These are phyloP conservation scores for Ursus arctos DNA, from an alignment of 2,113 vertebrate genomes.

Conservation along the genomic window DNA sequence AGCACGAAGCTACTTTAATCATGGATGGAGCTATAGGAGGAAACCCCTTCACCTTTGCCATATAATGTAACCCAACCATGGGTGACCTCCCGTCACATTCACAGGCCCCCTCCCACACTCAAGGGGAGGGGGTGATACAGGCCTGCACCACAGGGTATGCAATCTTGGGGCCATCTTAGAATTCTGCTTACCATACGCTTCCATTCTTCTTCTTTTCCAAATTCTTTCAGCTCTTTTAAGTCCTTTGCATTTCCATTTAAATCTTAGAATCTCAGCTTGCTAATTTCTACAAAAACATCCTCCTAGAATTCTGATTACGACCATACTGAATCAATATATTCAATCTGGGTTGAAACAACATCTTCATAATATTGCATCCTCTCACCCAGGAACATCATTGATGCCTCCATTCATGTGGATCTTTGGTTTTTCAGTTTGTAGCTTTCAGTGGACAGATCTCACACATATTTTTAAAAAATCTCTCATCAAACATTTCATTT, in stretches of 20 bases:
- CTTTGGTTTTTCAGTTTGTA: background rate
- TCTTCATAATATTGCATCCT: constrained; percentile 4
- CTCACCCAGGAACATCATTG: background rate
- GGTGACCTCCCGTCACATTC: no score
- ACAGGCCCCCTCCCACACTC: background rate
- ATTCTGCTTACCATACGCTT: background rate
- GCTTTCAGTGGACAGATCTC: background rate
- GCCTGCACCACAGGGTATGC: background rate
- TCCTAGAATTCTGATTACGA: constrained; percentile 27
- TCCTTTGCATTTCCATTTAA: constrained; percentile 33
- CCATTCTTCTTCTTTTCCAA: background rate
- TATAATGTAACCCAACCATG: background rate
- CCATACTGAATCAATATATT: background rate
- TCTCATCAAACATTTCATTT: background rate
- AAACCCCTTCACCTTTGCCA: background rate
- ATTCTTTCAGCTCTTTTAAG: background rate
- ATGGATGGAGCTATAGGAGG: background rate
- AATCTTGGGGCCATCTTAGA: background rate
- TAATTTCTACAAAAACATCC: constrained; percentile 25
- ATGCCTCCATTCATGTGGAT: background rate
- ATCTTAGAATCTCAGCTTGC: constrained; percentile 14
- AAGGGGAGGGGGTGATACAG: background rate
- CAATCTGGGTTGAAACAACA: background rate
- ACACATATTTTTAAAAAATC: background rate
- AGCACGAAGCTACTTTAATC: background rate